phyloP scores from a whole-genome alignment of 53 echinoderm and acorn worm genomes.

The Henricia sp. region DNA sequence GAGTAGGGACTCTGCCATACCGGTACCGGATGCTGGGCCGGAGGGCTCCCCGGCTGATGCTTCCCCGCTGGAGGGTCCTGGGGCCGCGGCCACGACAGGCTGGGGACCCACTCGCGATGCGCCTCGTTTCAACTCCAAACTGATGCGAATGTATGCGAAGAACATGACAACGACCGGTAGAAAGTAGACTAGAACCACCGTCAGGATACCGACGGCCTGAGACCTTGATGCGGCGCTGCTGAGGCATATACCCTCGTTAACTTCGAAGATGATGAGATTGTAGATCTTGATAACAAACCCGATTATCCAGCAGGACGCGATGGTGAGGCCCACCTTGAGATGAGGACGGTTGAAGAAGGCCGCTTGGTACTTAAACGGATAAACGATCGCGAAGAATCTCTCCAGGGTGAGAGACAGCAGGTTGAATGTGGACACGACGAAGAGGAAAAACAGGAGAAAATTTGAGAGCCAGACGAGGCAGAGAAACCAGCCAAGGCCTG shows the following conservation, averaged over 20 bases:
- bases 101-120: constrained; percentile 38
- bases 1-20: constrained; percentile 33
- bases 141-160: constrained; percentile 70
- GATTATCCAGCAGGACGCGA: constrained; percentile 71
- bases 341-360: constrained; percentile 66
- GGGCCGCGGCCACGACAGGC: not conserved
- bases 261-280: constrained; percentile 33
- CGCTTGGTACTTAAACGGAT: constrained; percentile 78
- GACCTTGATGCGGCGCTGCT: constrained; percentile 6
- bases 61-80: not conserved
- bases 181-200: constrained; percentile 77
- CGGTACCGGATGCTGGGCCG: not conserved
- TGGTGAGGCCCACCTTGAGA: constrained; percentile 33
- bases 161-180: constrained; percentile 81
- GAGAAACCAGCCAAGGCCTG: constrained; percentile 62
- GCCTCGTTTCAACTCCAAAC: constrained; percentile 64
- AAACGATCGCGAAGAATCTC: constrained; percentile 80
- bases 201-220: constrained; percentile 56
- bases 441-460: constrained; percentile 76
- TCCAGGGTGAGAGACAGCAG: constrained; percentile 81
- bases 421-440: constrained; percentile 86
- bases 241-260: constrained; percentile 35
- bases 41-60: not conserved
- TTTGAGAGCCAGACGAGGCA: constrained; percentile 86
- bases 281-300: constrained; percentile 60